Evolutionary conservation across 2,113 vertebrate genomes (phyloP).

Genomic region (Ceyx melanurus): DNA sequence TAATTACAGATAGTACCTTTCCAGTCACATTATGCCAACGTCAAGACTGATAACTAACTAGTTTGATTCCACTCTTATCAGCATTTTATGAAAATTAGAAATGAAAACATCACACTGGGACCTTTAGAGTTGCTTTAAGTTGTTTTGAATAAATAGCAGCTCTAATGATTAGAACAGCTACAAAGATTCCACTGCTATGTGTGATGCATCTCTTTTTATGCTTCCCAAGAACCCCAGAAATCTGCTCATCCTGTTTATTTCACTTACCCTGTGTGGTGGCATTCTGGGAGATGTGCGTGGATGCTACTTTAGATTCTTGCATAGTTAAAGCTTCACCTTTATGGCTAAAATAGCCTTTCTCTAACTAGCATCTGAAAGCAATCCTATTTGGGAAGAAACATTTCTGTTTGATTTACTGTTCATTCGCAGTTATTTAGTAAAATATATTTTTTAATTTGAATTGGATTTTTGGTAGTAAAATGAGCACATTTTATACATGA

Average conservation of each 20-base stretch:
- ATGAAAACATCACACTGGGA: conserved; percentile 75
- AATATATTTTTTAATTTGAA: not conserved
- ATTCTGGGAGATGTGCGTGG: not conserved
- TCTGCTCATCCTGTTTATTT: not conserved
- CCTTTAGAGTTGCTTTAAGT: conserved; percentile 74
- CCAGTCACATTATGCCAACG: conserved; percentile 68
- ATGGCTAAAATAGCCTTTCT: not conserved
- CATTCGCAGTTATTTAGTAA: not conserved
- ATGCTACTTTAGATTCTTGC: not conserved
- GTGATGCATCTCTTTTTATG: not conserved
- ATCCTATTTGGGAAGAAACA: not conserved
- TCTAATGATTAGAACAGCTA: conserved; percentile 42
- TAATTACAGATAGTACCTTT: conserved; percentile 81
- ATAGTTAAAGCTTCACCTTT: not conserved
- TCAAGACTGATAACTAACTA: conserved; percentile 74
- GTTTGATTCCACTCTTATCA: conserved; percentile 78
- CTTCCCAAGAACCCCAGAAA: not conserved
- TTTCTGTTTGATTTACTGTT: not conserved
- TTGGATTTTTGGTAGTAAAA: not conserved
- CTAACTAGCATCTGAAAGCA: not conserved
- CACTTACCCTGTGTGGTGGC: not conserved
- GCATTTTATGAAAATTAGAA: conserved; percentile 77
- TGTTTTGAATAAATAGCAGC: conserved; percentile 77
- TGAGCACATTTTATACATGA: not conserved
- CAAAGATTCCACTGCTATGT: conserved; percentile 9